Percentiles rank a stretch among this genome's conserved stretches.
phyloP scores from a whole-genome alignment of 2,888 invertebrate genomes.

The Ormyrus pomaceus region DNA sequence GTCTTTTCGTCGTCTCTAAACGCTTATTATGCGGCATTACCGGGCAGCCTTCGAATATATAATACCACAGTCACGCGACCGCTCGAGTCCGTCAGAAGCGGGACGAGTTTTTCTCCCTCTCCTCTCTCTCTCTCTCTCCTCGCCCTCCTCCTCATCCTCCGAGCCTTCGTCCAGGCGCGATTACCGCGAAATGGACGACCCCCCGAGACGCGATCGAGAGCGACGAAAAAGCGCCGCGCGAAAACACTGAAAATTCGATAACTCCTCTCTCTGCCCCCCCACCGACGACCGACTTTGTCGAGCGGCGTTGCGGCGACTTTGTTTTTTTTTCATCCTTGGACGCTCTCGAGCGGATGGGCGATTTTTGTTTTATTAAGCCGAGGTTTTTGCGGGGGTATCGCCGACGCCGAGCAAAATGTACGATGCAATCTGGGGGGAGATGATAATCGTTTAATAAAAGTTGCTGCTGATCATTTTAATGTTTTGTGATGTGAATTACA shows the following conservation, averaged over 20 bases:
- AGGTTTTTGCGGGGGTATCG: neutral
- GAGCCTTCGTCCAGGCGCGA: conserved; percentile 30
- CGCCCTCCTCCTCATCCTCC: conserved; percentile 13
- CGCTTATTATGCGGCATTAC: conserved; percentile 70
- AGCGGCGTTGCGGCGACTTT: neutral
- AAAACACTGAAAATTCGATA: conserved; percentile 42
- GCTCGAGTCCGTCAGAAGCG: conserved; percentile 58
- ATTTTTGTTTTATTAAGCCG: conserved; percentile 18
- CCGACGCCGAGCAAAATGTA: too few species aligned
- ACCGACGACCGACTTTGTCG: neutral
- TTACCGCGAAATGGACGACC: conserved; percentile 50
- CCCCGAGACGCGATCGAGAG: conserved; percentile 47
- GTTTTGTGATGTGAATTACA: too few species aligned
- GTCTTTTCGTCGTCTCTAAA: conserved; percentile 68
- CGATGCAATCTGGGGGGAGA: too few species aligned
- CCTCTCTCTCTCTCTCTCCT: conserved; percentile 46
- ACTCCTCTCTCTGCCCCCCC: neutral
- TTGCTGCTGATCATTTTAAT: too few species aligned
- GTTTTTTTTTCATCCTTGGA: neutral
- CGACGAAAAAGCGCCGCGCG: conserved; percentile 11
- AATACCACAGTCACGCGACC: conserved; percentile 70
- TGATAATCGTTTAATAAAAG: too few species aligned
- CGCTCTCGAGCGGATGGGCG: neutral
- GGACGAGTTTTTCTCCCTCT: conserved; percentile 53
- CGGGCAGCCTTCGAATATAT: conserved; percentile 62